A percentile compares a stretch with the other conserved stretches of the same genome.
Evolutionary conservation across 2,113 vertebrate species (phyloP).

Genomic region (Eudyptes chrysolophus): DNA sequence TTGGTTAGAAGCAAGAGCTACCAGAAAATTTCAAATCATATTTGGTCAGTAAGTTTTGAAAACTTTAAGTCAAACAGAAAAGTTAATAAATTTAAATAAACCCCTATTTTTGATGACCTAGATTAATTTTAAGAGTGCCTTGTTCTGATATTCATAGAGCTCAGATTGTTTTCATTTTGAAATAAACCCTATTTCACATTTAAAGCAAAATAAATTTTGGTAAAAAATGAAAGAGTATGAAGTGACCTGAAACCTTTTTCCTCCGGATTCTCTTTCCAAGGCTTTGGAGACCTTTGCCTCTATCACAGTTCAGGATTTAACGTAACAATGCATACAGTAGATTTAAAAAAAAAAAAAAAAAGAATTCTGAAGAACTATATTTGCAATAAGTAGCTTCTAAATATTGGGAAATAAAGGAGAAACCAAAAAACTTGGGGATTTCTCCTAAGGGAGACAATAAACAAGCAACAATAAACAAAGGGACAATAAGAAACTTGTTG

Average conservation of each 20-base stretch:
- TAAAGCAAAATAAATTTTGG: neutral
- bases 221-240: neutral
- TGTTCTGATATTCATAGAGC: neutral
- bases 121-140: neutral
- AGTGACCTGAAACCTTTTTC: neutral
- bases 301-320: neutral
- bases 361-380: neutral
- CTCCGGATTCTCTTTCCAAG: neutral
- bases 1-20: neutral
- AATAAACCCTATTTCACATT: neutral
- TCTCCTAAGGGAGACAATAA: neutral
- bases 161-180: neutral
- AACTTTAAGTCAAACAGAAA: no score
- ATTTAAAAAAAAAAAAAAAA: neutral
- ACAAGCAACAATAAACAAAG: neutral
- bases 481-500: neutral
- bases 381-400: neutral
- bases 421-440: neutral
- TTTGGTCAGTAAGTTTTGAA: neutral
- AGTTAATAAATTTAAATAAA: neutral
- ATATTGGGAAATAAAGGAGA: neutral
- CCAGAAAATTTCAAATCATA: neutral
- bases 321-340: accelerated
- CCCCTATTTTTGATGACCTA: neutral
- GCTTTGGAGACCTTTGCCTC: neutral